Evolutionary conservation across 2,797 vertebrate species (phyloP), one percentile per base, ranked within the genome.

Genomic region (Mormyrops attenuatus): DNA sequence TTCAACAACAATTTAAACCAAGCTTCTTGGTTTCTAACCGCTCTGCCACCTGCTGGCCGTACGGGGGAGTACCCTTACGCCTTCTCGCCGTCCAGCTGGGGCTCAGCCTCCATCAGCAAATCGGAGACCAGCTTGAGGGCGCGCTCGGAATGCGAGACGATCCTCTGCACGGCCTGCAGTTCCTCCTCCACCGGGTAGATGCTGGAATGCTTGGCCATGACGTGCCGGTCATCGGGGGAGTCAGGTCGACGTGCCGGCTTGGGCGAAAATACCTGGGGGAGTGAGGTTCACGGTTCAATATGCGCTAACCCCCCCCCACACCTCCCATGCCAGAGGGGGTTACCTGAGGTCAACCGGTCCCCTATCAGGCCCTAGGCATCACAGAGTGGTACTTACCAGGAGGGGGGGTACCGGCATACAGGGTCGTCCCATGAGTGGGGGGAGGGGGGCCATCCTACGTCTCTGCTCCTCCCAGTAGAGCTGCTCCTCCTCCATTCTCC

Each of bases 121-220:
- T 98, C 96, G 0, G 97, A 97, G 92, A 97, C 97, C 90, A 97
- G 95, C 88, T 97, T 96, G 38, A 97, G 95, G 44, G 96, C 97
- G 1, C 94, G 95, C 91, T 97, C 96, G 0, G 95, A 93, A 88
- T 97, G 97, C 0, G 96, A 97, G 26, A 97, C 96, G 0, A 96
- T 96, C 87, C 91, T 95, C 94, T 97, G 97, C 85, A 97, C 94
- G 0, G 97, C 96, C 94, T 96, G 96, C 11, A 97, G 95, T 93
- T 97, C 97, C 3, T 95, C 95, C 90, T 97, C 97, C 0, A 95
- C 95, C 0, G 97, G 97, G 93, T 97, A 97, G 93, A 97, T 97
- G 88, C 94, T 93, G 0, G 97, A 95, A 38, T 97, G 97, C 88
- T 96, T 97, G 7, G 94, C 94, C 97, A 97, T 96, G 92, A 97